Evolutionary conservation across 2,797 vertebrate genomes (phyloP).

Genomic region (Garrulus glandarius): DNA sequence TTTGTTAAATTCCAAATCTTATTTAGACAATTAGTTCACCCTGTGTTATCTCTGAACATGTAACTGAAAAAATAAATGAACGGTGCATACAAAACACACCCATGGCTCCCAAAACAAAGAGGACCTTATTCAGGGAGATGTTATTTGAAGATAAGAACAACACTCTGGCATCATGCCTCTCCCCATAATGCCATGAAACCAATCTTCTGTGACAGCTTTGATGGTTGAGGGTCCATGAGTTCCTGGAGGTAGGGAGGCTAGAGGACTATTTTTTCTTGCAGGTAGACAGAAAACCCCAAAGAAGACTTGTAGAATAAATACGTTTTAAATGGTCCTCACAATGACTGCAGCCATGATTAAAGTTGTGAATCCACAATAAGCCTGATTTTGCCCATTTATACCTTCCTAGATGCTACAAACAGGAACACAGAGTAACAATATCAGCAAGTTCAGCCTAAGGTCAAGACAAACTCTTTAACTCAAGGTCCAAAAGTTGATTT

Average conservation of each 20-base stretch:
- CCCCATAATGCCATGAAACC: neutral
- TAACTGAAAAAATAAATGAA: constrained; percentile 39
- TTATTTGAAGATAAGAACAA: constrained; percentile 31
- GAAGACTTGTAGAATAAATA: neutral
- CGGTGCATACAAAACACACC: neutral
- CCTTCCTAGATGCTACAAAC: neutral
- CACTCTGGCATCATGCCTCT: neutral
- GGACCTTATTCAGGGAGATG: neutral
- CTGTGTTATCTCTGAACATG: constrained; percentile 10
- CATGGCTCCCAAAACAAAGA: constrained; percentile 24
- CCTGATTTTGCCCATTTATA: neutral
- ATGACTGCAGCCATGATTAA: neutral
- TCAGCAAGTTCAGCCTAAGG: neutral
- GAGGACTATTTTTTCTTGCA: neutral
- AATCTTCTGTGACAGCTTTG: constrained; percentile 12
- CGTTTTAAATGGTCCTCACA: neutral
- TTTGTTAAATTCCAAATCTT: constrained; percentile 44
- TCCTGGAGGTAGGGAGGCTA: neutral
- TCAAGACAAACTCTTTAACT: neutral
- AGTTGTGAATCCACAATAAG: neutral
- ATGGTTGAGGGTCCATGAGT: neutral
- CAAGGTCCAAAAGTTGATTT: neutral
- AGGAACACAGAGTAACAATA: neutral
- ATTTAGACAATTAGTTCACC: constrained; percentile 50
- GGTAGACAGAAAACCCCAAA: neutral